A percentile compares a stretch with the other conserved stretches of the same genome.
Evolutionary conservation across 2,888 invertebrate genomes (phyloP).

Genomic region (Tachina lurida): DNA sequence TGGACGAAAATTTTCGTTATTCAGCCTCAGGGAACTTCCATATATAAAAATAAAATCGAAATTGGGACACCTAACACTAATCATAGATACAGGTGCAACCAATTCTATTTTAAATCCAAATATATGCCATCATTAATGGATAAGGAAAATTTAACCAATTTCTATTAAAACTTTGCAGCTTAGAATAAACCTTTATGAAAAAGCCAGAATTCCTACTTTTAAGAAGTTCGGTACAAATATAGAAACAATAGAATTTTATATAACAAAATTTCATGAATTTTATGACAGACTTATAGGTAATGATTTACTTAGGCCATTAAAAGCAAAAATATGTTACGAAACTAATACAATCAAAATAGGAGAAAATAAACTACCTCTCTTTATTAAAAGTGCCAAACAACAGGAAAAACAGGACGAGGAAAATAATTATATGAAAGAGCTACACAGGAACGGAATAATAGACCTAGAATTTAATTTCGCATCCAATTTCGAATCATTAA

Average conservation of each 20-base stretch:
- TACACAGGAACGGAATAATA: neutral
- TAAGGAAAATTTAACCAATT: constrained; percentile 1
- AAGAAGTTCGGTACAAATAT: neutral
- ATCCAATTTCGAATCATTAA: too few species aligned
- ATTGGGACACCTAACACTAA: constrained; percentile 5
- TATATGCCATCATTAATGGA: constrained; percentile 28
- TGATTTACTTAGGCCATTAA: neutral
- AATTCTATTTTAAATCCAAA: constrained; percentile 24
- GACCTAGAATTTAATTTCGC: too few species aligned
- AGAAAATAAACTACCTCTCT: constrained; percentile 1
- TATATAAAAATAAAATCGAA: constrained; percentile 4
- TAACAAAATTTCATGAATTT: neutral
- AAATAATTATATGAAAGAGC: neutral
- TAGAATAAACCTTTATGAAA: neutral
- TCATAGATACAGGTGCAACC: constrained; percentile 34
- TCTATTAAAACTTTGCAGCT: constrained; percentile 22
- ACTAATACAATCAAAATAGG: constrained; percentile 15
- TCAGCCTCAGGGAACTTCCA: neutral
- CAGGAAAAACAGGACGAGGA: neutral
- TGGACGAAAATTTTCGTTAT: neutral
- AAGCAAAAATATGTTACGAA: constrained; percentile 8
- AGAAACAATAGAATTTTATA: neutral
- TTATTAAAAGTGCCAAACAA: constrained; percentile 1
- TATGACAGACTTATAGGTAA: too few species aligned
- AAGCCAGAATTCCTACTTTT: constrained; percentile 5